Evolutionary conservation across 2,888 invertebrate genomes (phyloP).

Genomic region (Trichogramma evanescens): DNA sequence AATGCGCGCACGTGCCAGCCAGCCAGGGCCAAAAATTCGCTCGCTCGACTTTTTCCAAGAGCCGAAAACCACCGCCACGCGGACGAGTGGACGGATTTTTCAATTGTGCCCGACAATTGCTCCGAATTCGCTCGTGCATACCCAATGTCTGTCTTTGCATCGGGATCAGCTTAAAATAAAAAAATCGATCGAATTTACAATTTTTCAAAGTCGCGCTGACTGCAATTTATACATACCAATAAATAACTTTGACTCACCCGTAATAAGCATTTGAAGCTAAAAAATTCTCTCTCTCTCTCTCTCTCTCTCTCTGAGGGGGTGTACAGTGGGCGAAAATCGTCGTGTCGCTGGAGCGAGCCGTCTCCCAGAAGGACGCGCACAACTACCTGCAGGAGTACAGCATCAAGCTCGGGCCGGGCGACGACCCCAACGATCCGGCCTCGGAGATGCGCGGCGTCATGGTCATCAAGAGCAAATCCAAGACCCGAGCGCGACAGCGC

Average conservation of each 20-base stretch:
- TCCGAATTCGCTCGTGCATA: no score
- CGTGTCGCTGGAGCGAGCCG: conserved; percentile 88
- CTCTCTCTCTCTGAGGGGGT: background rate
- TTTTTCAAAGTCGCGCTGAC: no score
- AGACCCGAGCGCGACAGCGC: conserved; percentile 90
- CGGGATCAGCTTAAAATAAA: no score
- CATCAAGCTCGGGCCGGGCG: conserved; percentile 79
- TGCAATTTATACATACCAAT: no score
- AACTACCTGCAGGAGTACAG: conserved; percentile 92
- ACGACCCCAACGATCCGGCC: conserved; percentile 62
- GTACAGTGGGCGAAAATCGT: conserved; percentile 96
- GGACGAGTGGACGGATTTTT: no score
- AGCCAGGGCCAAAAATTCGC: background rate
- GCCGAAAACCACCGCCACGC: no score
- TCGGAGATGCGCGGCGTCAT: conserved; percentile 89
- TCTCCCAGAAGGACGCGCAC: conserved; percentile 82
- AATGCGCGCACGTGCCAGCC: no score
- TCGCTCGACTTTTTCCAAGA: background rate
- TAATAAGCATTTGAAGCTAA: no score
- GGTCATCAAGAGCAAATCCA: conserved; percentile 95
- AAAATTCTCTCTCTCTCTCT: background rate
- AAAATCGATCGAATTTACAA: no score
- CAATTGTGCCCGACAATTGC: no score
- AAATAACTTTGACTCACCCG: no score
- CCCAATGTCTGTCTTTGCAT: no score